Percentiles rank a stretch among this genome's conserved stretches.
These are phyloP conservation scores for Thunnus thynnus DNA, from an alignment of 2,113 vertebrate genomes.

Conservation along the genomic window DNA sequence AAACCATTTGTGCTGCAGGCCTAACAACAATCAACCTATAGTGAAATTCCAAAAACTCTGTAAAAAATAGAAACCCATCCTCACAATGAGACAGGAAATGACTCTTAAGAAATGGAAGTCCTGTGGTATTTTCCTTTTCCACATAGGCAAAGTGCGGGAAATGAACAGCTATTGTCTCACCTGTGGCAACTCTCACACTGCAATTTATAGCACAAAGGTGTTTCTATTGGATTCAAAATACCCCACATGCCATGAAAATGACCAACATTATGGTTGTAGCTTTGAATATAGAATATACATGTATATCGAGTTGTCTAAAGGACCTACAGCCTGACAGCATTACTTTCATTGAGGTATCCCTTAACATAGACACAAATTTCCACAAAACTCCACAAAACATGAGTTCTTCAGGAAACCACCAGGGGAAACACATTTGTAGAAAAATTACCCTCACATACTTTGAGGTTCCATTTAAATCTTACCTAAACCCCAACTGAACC, in stretches of 20 bases:
- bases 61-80: constrained; percentile 1
- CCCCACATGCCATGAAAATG: neutral
- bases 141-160: constrained; percentile 31
- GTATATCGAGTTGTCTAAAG: neutral
- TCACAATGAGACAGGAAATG: constrained; percentile 50
- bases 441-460: neutral
- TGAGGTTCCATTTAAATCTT: neutral
- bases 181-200: constrained; percentile 17
- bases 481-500: neutral
- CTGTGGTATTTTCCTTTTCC: constrained; percentile 44
- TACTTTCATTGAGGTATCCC: too few relatives aligned
- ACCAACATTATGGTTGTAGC: neutral
- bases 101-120: constrained; percentile 47
- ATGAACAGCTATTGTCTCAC: constrained; percentile 1
- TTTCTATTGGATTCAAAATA: neutral
- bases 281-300: neutral
- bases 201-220: neutral
- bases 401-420: neutral
- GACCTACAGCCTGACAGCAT: neutral
- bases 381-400: neutral
- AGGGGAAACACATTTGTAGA: too few relatives aligned
- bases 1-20: neutral
- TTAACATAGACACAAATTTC: neutral
- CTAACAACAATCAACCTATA: constrained; percentile 11
- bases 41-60: constrained; percentile 43